Evolutionary conservation across 2,113 vertebrate species (phyloP).

Genomic region (Patagioenas fasciata): DNA sequence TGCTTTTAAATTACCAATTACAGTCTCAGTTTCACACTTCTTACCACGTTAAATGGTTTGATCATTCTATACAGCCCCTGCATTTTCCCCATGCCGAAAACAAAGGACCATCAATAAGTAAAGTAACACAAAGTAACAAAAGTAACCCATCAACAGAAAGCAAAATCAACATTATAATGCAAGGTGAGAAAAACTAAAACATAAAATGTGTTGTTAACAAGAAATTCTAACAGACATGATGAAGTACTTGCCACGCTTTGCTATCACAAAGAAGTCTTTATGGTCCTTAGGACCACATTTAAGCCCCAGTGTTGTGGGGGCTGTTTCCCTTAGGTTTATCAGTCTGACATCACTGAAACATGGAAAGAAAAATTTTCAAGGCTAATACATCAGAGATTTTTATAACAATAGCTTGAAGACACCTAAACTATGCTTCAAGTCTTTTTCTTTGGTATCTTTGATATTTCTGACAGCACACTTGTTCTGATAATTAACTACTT

Average conservation of each 20-base stretch:
- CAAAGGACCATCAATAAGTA: background rate
- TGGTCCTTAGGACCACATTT: background rate
- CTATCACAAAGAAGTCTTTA: background rate
- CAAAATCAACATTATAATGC: background rate
- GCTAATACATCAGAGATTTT: background rate
- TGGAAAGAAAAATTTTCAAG: background rate
- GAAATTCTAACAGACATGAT: background rate
- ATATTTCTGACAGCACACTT: background rate
- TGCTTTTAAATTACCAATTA: background rate
- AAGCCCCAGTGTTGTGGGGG: fast-evolving
- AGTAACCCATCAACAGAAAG: background rate
- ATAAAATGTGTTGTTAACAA: background rate
- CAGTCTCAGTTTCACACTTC: background rate
- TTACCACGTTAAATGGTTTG: background rate
- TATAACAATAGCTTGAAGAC: background rate
- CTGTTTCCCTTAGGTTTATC: background rate
- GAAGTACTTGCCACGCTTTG: background rate
- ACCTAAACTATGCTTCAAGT: background rate
- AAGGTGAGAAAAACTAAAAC: background rate
- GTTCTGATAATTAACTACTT: background rate
- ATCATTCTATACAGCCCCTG: background rate
- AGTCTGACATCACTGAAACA: background rate
- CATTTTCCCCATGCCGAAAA: background rate
- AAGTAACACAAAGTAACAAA: too few relatives aligned
- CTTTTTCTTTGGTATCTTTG: background rate